Conservation (phyloP, 2,797 vertebrate species). For the Jordanella pulchra region DNA sequence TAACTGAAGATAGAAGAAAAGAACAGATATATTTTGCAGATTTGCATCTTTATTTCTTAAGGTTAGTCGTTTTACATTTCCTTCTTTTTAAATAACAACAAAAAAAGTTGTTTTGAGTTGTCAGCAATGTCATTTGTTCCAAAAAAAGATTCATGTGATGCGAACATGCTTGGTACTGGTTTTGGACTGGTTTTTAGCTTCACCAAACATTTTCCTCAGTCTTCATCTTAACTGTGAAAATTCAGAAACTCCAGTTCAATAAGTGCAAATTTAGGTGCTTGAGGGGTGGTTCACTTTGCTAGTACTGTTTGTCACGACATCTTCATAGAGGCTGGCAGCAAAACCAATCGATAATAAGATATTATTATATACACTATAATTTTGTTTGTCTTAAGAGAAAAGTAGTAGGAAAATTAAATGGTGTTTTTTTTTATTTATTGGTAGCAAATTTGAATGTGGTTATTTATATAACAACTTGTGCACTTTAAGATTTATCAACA, state of each 20-base stretch:
- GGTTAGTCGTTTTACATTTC: background rate
- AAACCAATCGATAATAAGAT: background rate
- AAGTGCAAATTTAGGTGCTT: background rate
- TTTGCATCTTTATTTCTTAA: too few species aligned
- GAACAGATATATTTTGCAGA: background rate
- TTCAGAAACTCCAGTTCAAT: background rate
- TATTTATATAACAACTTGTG: background rate
- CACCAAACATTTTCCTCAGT: background rate
- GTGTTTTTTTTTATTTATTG: background rate
- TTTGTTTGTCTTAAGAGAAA: conserved; percentile 2
- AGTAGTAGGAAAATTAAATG: background rate
- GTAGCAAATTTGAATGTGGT: background rate
- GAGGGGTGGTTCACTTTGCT: background rate
- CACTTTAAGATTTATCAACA: background rate
- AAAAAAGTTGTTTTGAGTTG: background rate
- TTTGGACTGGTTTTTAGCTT: background rate
- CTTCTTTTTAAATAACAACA: background rate
- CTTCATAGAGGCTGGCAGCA: background rate
- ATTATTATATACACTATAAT: background rate
- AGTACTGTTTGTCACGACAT: background rate
- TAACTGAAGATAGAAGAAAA: too few species aligned
- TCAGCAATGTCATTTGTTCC: background rate
- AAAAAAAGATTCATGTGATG: background rate
- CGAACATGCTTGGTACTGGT: background rate
- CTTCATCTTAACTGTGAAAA: background rate